Percentiles rank a stretch among this genome's conserved stretches.
Conservation (phyloP, 2,113 vertebrate species). For the Rhabdornis inornatus region DNA sequence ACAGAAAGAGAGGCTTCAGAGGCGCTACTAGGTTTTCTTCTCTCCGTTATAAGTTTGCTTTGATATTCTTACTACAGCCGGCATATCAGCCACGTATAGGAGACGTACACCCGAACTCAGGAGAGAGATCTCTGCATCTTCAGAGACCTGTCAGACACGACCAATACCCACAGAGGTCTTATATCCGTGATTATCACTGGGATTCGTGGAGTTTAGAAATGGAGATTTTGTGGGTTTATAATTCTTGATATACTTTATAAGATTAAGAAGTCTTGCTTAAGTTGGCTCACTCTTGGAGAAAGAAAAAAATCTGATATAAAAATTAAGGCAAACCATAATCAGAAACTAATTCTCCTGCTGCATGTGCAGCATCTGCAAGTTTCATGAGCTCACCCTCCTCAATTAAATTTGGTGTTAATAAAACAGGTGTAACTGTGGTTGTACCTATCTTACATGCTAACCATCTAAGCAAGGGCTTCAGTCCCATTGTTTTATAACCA, state of each 20-base stretch:
- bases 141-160: background rate
- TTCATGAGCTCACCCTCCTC: background rate
- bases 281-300: background rate
- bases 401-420: background rate
- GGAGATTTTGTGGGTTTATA: background rate
- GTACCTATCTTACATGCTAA: background rate
- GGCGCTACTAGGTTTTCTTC: background rate
- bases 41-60: background rate
- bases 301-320: background rate
- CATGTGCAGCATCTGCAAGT: background rate
- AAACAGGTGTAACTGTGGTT: background rate
- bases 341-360: background rate
- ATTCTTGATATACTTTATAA: background rate
- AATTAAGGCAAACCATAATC: background rate
- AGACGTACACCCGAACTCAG: rapidly evolving
- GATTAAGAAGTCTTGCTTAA: background rate
- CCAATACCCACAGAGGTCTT: background rate
- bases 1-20: rapidly evolving
- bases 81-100: background rate
- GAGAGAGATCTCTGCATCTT: background rate
- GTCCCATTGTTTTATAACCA: background rate
- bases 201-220: background rate
- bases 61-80: background rate
- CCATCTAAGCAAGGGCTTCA: background rate
- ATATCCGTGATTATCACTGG: rapidly evolving